Conservation (phyloP, 2,888 invertebrate species). For the Bimastos eiseni region DNA sequence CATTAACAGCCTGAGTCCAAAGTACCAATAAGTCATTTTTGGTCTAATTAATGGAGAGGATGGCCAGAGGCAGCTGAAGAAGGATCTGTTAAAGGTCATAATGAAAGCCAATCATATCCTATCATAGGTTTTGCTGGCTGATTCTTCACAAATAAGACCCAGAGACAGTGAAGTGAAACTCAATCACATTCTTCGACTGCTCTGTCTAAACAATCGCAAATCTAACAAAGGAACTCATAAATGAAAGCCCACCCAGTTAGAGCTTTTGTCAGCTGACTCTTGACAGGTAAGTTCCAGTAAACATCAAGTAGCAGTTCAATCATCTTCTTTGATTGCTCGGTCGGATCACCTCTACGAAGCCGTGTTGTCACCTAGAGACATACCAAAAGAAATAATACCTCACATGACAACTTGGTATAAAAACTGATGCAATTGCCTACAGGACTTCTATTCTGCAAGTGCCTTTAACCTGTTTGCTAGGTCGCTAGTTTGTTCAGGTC, state of each 20-base stretch:
- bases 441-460: too few species aligned
- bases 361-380: background rate
- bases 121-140: background rate
- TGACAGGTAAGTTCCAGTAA: conserved; percentile 1
- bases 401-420: background rate
- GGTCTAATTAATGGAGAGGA: too few species aligned
- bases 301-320: background rate
- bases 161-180: background rate
- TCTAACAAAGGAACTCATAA: background rate
- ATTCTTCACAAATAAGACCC: background rate
- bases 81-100: too few species aligned
- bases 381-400: background rate
- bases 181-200: background rate
- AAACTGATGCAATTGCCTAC: background rate
- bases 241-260: background rate
- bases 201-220: background rate
- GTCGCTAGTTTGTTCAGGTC: background rate
- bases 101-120: background rate
- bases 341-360: background rate
- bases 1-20: too few species aligned
- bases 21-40: too few species aligned
- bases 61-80: too few species aligned
- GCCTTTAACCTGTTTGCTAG: too few species aligned
- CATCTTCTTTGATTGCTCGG: background rate
- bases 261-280: conserved; percentile 14